Base-by-base conservation (phyloP, 2,888 invertebrate species). In the Amblyteles armatorius region DNA sequence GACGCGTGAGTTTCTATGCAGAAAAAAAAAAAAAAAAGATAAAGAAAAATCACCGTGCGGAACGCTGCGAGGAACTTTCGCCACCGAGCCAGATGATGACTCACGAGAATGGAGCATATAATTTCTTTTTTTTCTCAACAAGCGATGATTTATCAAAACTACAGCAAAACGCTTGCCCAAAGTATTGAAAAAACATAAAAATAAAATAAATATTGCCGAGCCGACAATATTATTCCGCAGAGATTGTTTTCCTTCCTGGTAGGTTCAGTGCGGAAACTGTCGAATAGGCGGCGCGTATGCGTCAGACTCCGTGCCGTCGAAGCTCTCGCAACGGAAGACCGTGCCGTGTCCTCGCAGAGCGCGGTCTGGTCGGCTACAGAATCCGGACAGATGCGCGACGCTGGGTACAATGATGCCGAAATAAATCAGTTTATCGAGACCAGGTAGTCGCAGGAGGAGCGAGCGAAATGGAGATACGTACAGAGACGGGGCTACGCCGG, bases 401-500 rank as follows among this genome's bases (percentile, higher is more conserved):
- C 83, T 87, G 84, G 83, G 85, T 83, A 91, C 91, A 91, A 92
- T 93, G 90, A 92, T 91, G 91, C 91, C 88, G 91, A 93, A 93
- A 93, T 93, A 93, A 93, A 93, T 93, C 93, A 93, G 92, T 93
- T 93, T 92, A 93, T 92, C 92, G 92, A 91, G 88, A 79, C 84
- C 84, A 84, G 84, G 84, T 84, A 82, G 78, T 79, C 78, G 73
- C 48, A 22, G 67, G n/a, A 65, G 55, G 67, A 73, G 79, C 50
- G 50, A 74, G 19, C 40, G 60, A 19, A 55, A 55, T 65, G 82
- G 74, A 33, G n/a, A 36, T 29, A 52, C 19, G 77, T 77, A 73
- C 76, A 72, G 86, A 80, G 78, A 80, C 73, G 77, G 80, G n/a
- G 52, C 77, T 67, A 52, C 16, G 33, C 16, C n/a, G 76, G 78